A percentile compares a stretch with the other conserved stretches of the same genome.
phyloP scores from a whole-genome alignment of 2,797 vertebrate genomes.

The Acanthurus lineatus region DNA sequence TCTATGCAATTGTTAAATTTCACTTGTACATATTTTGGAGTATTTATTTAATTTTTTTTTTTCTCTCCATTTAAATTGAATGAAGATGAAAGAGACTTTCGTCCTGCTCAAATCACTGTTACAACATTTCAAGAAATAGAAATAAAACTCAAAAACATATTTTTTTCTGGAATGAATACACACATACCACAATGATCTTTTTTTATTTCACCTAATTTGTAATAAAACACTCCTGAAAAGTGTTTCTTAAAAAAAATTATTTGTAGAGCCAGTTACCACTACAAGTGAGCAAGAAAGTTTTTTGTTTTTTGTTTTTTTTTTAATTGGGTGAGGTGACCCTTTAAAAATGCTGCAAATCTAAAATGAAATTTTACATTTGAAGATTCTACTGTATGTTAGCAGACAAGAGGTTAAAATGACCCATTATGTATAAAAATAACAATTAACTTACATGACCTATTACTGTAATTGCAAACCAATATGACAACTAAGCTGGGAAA shows the following conservation, averaged over 20 bases:
- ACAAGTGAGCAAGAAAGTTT: neutral
- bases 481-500: no score
- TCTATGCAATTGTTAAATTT: neutral
- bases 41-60: no score
- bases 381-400: no score
- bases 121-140: no score
- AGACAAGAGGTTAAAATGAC: neutral
- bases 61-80: no score
- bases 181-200: neutral
- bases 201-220: neutral
- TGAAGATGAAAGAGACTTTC: neutral
- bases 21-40: neutral
- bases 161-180: neutral
- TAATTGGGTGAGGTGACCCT: neutral
- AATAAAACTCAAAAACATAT: neutral
- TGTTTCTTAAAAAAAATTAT: no score
- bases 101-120: neutral
- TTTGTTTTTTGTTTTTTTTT: neutral
- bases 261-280: neutral
- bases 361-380: neutral
- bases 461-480: no score
- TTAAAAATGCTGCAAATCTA: neutral
- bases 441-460: neutral
- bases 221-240: neutral
- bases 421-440: neutral